Evolutionary conservation across 1,140 invertebrate species (phyloP), one percentile per base, ranked within the genome.

Genomic region (Psilanteris sp.): DNA sequence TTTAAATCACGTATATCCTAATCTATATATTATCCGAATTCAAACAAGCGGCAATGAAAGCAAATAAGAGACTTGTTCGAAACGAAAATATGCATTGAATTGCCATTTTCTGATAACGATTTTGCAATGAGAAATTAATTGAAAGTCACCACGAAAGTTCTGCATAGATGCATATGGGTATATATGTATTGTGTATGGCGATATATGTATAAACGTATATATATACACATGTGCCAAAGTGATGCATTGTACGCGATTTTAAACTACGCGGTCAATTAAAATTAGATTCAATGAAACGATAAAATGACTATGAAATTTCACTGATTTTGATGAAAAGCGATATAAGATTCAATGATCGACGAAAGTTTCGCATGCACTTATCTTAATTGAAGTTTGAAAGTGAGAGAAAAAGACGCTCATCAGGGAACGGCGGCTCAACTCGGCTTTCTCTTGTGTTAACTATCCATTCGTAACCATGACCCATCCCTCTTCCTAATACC

Each of bases 401-500:
- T 34, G 67, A 32, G 67, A 61, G 55, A 62, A 61, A 61, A 61
- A 71, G 67, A 61, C 41, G 32, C 41, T 14, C 39, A 39, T 16
- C 41, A 22, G n/a, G 15, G 20, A 52, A 26, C 31, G 18, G 31
- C 18, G 39, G 41, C 15, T 62, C 8, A 4, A 22, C 20, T 37
- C 20, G 43, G 44, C 54, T 70, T 70, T 70, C 66, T 70, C 66
- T 39, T 37, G 34, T 2, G 36, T 16, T 70, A 61, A 61, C 54
- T 70, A 44, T 61, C 54, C 34, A 61, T 52, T 57, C 54, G 66
- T 70, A 61, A 52, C 43, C 54, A 10, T 54, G 66, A 70, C 66
- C 66, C 66, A 70, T 70, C 66, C 66, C 66, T 70, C 54, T 70
- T 70, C 44, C 66, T 52, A 70, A 61, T 70, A 31, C 24, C 54